Conservation (phyloP, 2,797 vertebrate genomes). For the Sebastes alutus region DNA sequence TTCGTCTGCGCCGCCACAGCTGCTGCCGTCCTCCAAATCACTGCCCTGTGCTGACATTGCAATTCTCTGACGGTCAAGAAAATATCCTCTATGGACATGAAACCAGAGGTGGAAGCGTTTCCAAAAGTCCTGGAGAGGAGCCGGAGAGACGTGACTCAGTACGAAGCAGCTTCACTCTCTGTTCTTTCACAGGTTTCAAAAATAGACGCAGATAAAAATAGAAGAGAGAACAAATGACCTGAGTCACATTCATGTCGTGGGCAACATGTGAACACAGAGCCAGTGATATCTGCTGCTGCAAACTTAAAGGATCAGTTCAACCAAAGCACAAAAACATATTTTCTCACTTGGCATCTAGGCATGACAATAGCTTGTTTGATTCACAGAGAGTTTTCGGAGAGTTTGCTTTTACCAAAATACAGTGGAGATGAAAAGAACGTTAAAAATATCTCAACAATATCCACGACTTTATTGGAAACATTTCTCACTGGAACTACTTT, state of each 20-base stretch:
- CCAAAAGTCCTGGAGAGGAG: constrained; percentile 1
- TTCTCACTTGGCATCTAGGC: too few species aligned
- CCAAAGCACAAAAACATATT: background rate
- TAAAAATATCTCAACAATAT: background rate
- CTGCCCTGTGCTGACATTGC: constrained; percentile 39
- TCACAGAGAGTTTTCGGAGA: background rate
- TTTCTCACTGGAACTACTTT: background rate
- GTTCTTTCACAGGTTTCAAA: constrained; percentile 70
- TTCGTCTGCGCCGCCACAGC: constrained; percentile 17
- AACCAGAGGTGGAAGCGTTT: constrained; percentile 16
- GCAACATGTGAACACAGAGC: background rate
- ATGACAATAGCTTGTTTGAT: background rate
- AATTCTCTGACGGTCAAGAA: background rate
- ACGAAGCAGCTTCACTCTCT: constrained; percentile 3
- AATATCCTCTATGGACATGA: background rate
- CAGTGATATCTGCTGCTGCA: background rate
- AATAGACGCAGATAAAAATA: constrained; percentile 78
- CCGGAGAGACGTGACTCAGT: background rate
- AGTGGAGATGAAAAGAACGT: too few species aligned
- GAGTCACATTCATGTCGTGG: constrained; percentile 44
- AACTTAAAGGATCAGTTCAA: background rate
- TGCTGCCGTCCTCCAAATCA: constrained; percentile 44
- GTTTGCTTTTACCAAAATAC: background rate
- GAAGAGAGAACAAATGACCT: constrained; percentile 58
- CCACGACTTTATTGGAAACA: background rate